A percentile compares a stretch with the other conserved stretches of the same genome.
Evolutionary conservation across 2,113 vertebrate species (phyloP).

Genomic region (Laterallus jamaicensis): DNA sequence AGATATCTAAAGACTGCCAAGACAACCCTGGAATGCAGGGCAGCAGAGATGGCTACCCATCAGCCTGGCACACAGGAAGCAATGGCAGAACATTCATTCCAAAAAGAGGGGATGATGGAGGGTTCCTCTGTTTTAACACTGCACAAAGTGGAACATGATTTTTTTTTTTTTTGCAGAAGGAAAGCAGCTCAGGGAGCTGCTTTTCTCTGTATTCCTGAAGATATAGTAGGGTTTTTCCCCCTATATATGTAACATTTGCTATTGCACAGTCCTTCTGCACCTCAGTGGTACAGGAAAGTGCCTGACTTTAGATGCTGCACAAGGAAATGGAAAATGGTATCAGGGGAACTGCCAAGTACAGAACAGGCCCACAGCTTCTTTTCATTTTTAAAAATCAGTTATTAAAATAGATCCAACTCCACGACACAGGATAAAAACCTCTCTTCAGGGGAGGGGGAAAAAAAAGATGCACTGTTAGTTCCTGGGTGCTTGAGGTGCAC

Average conservation of each 20-base stretch:
- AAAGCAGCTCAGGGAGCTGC: background rate
- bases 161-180: background rate
- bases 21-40: background rate
- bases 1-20: background rate
- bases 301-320: background rate
- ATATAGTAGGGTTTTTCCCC: background rate
- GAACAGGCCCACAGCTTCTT: background rate
- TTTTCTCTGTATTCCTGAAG: background rate
- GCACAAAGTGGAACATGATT: background rate
- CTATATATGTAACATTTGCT: background rate
- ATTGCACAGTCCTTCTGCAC: background rate
- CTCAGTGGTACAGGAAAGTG: background rate
- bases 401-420: background rate
- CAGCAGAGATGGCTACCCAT: background rate
- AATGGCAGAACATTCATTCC: background rate
- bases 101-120: background rate
- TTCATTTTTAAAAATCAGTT: background rate
- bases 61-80: background rate
- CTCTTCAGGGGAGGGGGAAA: background rate
- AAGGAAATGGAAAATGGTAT: background rate
- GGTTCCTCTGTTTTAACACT: background rate
- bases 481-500: background rate
- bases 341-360: background rate
- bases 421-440: constrained; percentile 12
- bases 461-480: background rate